Conservation (phyloP, 2,113 vertebrate species). For the Sarotherodon lohbergeri region DNA sequence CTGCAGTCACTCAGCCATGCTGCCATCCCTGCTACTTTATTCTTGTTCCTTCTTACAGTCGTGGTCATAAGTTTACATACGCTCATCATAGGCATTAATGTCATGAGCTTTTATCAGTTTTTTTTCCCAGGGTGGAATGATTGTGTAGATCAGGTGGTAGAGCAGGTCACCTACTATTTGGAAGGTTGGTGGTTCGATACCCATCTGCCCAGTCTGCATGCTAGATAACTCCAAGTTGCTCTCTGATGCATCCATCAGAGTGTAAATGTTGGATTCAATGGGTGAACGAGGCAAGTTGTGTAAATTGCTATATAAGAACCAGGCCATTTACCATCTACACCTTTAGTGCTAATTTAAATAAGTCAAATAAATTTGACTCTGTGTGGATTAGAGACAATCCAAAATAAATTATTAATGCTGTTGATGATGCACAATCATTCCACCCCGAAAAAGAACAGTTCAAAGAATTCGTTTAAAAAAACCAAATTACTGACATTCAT, state of each 20-base stretch:
- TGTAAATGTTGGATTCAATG: neutral
- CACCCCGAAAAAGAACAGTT: neutral
- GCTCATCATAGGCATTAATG: fast-evolving
- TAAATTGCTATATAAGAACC: neutral
- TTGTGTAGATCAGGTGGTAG: neutral
- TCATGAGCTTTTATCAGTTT: neutral
- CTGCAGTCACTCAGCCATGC: neutral
- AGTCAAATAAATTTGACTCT: neutral
- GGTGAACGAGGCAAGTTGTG: neutral
- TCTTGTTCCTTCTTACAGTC: neutral
- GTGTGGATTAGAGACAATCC: neutral
- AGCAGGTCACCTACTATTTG: neutral
- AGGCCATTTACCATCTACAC: neutral
- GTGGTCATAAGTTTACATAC: neutral
- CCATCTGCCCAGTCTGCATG: neutral
- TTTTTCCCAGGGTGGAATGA: neutral
- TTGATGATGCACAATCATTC: neutral
- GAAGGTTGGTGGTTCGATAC: neutral
- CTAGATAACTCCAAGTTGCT: neutral
- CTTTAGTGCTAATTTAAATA: neutral
- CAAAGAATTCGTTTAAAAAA: fast-evolving
- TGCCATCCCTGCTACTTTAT: neutral
- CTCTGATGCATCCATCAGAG: neutral
- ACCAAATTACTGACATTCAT: fast-evolving
- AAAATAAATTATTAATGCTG: neutral